Evolutionary conservation across 2,888 invertebrate genomes (phyloP).

Genomic region (Drosophila macrospina): DNA sequence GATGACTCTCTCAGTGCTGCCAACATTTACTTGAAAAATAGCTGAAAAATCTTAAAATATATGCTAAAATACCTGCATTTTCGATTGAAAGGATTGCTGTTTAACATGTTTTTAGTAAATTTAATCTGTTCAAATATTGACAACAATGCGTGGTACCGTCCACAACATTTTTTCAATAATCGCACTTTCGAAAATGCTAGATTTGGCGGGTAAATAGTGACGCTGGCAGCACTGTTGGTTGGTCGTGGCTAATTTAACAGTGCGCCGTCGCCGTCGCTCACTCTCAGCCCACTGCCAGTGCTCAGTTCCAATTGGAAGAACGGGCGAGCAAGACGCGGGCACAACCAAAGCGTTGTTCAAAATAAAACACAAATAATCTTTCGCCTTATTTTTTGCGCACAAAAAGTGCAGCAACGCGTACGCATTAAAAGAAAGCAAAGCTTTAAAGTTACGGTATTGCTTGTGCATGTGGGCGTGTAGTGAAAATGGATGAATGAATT

Average conservation of each 20-base stretch:
- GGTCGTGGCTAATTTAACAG: constrained; percentile 43
- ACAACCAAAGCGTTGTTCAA: constrained; percentile 50
- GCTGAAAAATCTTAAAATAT: not conserved
- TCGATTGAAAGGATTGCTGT: not conserved
- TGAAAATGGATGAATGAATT: constrained; percentile 51
- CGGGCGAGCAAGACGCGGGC: constrained; percentile 67
- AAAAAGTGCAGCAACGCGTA: constrained; percentile 34
- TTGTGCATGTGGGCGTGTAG: constrained; percentile 36
- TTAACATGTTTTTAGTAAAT: not conserved
- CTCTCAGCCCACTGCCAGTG: constrained; percentile 42
- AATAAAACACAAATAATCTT: constrained; percentile 48
- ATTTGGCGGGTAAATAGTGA: constrained; percentile 34
- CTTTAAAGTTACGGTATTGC: constrained; percentile 35
- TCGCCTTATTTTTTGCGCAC: constrained; percentile 51
- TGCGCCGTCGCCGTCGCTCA: constrained; percentile 65
- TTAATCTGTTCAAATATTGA: not conserved
- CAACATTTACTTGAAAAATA: constrained; percentile 8
- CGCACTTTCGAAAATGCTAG: not conserved
- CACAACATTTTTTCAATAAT: not conserved
- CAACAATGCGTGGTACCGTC: not conserved
- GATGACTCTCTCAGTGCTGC: constrained; percentile 29
- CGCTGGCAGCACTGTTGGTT: constrained; percentile 36
- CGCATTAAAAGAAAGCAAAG: constrained; percentile 54
- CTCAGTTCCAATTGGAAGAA: constrained; percentile 73
- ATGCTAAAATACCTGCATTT: not conserved